Percentiles rank a stretch among this genome's conserved stretches.
Conservation (phyloP, 2,797 vertebrate species). For the Xenentodon cancila region DNA sequence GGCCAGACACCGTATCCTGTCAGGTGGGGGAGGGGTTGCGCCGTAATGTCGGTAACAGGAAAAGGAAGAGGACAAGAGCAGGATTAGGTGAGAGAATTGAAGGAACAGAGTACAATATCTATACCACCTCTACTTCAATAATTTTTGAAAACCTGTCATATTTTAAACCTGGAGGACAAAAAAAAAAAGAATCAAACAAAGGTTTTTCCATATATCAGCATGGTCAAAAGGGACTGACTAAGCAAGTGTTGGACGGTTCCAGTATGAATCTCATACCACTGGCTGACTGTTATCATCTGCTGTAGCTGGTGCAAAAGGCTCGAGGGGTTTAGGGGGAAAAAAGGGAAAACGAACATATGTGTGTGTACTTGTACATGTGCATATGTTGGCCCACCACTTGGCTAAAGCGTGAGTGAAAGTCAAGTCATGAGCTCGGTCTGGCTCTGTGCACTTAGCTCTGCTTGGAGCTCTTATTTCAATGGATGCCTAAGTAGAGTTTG, state of each 20-base stretch:
- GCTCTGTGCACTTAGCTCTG: slow-evolving; percentile 73
- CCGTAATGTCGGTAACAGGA: slow-evolving; percentile 88
- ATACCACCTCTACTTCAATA: slow-evolving; percentile 62
- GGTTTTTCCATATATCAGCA: neutral
- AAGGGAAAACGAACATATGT: slow-evolving; percentile 7
- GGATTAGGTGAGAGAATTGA: slow-evolving; percentile 78
- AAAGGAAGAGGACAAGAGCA: slow-evolving; percentile 91
- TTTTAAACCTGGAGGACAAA: slow-evolving; percentile 44
- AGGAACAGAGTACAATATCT: slow-evolving; percentile 78
- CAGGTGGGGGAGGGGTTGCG: slow-evolving; percentile 70
- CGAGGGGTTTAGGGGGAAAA: slow-evolving; percentile 1
- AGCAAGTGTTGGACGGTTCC: neutral
- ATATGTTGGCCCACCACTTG: slow-evolving; percentile 50
- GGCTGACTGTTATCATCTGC: slow-evolving; percentile 13
- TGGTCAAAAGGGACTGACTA: neutral
- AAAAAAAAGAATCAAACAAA: neutral
- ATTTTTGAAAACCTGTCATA: slow-evolving; percentile 72
- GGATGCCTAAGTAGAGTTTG: slow-evolving; percentile 84
- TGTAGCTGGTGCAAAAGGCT: slow-evolving; percentile 7
- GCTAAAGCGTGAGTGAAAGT: slow-evolving; percentile 70
- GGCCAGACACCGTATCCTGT: slow-evolving; percentile 91
- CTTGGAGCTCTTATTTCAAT: slow-evolving; percentile 84
- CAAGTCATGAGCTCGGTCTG: slow-evolving; percentile 69
- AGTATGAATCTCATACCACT: slow-evolving; percentile 4
- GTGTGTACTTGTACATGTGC: slow-evolving; percentile 19